phyloP scores from a whole-genome alignment of 2,113 vertebrate genomes.

The Neodon shergylaensis region DNA sequence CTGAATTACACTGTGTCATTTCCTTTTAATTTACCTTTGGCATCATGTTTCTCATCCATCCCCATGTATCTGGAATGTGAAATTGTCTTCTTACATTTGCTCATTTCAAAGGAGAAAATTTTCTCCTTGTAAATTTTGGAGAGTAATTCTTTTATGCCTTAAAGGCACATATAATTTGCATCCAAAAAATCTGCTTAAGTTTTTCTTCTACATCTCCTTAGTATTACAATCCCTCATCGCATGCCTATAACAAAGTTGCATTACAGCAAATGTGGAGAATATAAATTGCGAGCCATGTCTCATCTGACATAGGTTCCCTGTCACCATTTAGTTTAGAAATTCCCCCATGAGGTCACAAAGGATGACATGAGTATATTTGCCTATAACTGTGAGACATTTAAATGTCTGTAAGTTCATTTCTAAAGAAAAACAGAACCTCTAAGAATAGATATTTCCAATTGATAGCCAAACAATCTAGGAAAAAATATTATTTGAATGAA shows the following conservation, averaged over 20 bases:
- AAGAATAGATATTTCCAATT: slow-evolving; percentile 82
- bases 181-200: slow-evolving; percentile 69
- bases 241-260: slow-evolving; percentile 19
- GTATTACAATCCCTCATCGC: background rate
- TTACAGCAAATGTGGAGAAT: background rate
- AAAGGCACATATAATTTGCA: slow-evolving; percentile 57
- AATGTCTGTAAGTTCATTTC: slow-evolving; percentile 87
- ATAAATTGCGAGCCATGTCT: slow-evolving; percentile 66
- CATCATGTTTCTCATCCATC: slow-evolving; percentile 19
- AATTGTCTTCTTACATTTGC: slow-evolving; percentile 57
- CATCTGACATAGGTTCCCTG: slow-evolving; percentile 74
- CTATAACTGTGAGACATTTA: slow-evolving; percentile 82
- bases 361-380: slow-evolving; percentile 80
- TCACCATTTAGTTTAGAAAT: slow-evolving; percentile 83
- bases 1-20: slow-evolving; percentile 62
- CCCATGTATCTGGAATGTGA: slow-evolving; percentile 41
- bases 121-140: slow-evolving; percentile 55
- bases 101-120: slow-evolving; percentile 53
- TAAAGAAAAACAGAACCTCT: slow-evolving; percentile 82
- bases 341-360: slow-evolving; percentile 79
- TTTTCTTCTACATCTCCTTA: slow-evolving; percentile 58
- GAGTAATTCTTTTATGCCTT: slow-evolving; percentile 64
- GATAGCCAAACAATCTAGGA: slow-evolving; percentile 80
- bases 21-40: slow-evolving; percentile 68
- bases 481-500: slow-evolving; percentile 81